Evolutionary conservation across 2,888 invertebrate species (phyloP).

Genomic region (Caenorhabditis parvicauda): DNA sequence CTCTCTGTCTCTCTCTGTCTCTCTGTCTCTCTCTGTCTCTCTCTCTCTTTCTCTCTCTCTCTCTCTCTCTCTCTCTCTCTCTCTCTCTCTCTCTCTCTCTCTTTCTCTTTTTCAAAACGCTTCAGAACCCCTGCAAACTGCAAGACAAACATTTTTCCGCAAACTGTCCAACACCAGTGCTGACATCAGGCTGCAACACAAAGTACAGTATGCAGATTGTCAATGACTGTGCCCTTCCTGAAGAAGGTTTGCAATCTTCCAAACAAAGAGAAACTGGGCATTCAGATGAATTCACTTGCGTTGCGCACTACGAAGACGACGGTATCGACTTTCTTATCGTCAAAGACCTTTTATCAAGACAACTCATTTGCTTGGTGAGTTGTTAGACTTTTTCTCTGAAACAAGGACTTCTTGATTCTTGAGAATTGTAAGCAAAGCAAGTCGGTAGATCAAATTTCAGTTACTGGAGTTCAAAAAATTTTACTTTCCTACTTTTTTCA

Average conservation of each 20-base stretch:
- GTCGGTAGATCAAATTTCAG: too few relatives aligned
- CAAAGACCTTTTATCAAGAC: conserved; percentile 17
- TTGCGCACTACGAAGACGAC: conserved; percentile 21
- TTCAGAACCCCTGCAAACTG: conserved; percentile 6
- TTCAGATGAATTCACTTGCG: conserved; percentile 30
- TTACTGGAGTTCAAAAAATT: too few relatives aligned
- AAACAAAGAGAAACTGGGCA: too few relatives aligned
- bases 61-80: too few relatives aligned
- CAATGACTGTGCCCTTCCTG: conserved; percentile 19
- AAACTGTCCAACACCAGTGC: conserved; percentile 10
- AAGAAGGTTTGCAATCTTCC: too few relatives aligned
- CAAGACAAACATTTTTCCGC: conserved; percentile 14
- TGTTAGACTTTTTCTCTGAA: background rate
- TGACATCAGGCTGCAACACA: conserved; percentile 22
- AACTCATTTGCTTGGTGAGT: conserved; percentile 28
- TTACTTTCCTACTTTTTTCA: too few relatives aligned
- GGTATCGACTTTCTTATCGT: conserved; percentile 24
- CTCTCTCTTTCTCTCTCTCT: too few relatives aligned
- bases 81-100: too few relatives aligned
- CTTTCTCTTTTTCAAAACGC: too few relatives aligned
- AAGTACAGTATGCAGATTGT: conserved; percentile 21
- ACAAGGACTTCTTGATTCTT: background rate
- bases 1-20: too few relatives aligned
- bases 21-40: too few relatives aligned
- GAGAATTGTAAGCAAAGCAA: too few relatives aligned